Evolutionary conservation across 1,140 invertebrate genomes (phyloP), one percentile per base, ranked within the genome.

Genomic region (Popillia japonica): DNA sequence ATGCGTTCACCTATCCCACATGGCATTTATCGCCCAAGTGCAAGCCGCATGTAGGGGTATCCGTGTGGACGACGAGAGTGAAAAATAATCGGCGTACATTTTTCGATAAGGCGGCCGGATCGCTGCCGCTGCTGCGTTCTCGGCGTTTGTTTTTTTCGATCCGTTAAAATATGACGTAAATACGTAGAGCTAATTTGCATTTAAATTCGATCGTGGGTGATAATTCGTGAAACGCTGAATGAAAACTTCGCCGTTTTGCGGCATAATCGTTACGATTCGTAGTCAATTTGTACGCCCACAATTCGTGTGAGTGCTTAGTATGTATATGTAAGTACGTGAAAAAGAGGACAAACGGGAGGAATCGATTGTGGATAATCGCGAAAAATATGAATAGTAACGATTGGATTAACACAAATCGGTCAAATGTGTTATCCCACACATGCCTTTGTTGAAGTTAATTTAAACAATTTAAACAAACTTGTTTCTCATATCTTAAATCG

Each of bases 1-100:
- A 55, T 55, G 48, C 48, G 48, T 55, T 55, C 48, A 55, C 48
- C 48, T 55, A 55, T 14, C 48, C 48, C 48, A 55, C 48, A 55
- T 55, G 17, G 27, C 17, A 14, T 55, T 17, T n/a, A 55, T 55
- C 48, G 48, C 17, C 14, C 48, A 55, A 55, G 11, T 55, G 14
- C 17, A 6, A 14, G 11, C 4, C 17, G n/a, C 14, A 17, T 55
- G 48, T 55, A 55, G 48, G n/a, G n/a, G n/a, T 55, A 55, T 55
- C 48, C n/a, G 48, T 3, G 11, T 17, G 48, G 48, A 55, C 14
- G 48, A 55, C 11, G 14, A 17, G 48, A n/a, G 11, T 17, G 48
- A 17, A 55, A 17, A 17, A 55, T 17, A 14, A 17, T 14, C 48
- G 48, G 48, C 48, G 48, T 55, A 17, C 14, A 55, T 55, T 55